phyloP scores from a whole-genome alignment of 2,113 vertebrate species.

The Tricholaema leucomelas region DNA sequence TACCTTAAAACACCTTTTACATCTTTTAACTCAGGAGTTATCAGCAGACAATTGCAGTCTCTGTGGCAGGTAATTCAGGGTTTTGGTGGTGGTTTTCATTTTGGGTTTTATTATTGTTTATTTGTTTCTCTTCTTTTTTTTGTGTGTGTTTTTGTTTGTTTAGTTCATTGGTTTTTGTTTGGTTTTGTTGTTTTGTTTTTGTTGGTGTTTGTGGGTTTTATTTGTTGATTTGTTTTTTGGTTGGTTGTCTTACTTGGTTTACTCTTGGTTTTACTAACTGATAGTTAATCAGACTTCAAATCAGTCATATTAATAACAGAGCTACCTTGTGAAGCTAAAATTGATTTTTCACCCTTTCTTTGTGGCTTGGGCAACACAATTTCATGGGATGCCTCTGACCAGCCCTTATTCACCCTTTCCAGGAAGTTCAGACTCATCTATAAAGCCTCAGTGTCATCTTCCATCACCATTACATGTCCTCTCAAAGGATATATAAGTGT shows the following conservation, averaged over 20 bases:
- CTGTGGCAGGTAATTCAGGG: background rate
- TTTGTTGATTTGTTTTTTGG: no score
- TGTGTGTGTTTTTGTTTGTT: no score
- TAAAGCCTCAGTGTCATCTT: conserved; percentile 14
- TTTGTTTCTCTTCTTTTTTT: background rate
- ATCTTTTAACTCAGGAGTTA: background rate
- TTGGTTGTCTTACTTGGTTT: background rate
- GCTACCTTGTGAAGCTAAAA: background rate
- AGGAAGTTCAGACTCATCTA: conserved; percentile 35
- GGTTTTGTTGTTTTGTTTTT: no score
- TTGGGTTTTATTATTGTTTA: no score
- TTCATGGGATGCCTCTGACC: background rate
- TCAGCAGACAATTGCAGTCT: background rate
- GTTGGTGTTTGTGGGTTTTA: no score
- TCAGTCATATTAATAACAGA: background rate
- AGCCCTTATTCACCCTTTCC: background rate
- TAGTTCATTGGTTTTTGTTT: no score
- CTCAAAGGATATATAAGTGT: conserved; percentile 17
- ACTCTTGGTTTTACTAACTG: background rate
- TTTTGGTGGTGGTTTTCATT: background rate
- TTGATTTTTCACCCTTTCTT: background rate
- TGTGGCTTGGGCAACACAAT: background rate
- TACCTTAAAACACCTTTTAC: background rate
- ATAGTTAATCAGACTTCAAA: background rate
- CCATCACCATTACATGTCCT: conserved; percentile 5